These are phyloP conservation scores for Bradynema listronoti DNA, from an alignment of 1,140 invertebrate species.

Conservation along the genomic window DNA sequence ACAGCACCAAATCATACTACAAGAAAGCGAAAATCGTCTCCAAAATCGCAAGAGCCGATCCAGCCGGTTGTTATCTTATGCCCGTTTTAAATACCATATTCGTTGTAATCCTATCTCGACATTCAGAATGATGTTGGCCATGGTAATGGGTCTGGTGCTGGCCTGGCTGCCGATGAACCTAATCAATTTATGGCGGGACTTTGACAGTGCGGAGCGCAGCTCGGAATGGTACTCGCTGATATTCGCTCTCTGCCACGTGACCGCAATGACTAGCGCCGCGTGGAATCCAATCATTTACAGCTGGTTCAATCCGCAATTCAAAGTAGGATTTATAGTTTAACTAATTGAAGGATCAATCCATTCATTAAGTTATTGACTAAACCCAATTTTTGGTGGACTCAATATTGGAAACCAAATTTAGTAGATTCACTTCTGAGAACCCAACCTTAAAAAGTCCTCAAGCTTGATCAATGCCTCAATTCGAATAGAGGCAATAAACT, in stretches of 20 bases:
- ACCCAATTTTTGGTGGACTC: no score
- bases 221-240: slow-evolving; percentile 49
- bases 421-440: no score
- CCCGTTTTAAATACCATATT: background rate
- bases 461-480: no score
- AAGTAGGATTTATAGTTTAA: no score
- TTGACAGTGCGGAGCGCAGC: slow-evolving; percentile 19
- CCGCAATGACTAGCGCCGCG: slow-evolving; percentile 62
- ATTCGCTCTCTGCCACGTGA: slow-evolving; percentile 58
- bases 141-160: slow-evolving; percentile 55
- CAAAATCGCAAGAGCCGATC: slow-evolving; percentile 47
- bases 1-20: slow-evolving; percentile 47
- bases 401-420: no score
- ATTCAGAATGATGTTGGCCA: slow-evolving; percentile 49
- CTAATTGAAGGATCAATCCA: no score
- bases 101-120: no score
- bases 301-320: slow-evolving; percentile 58
- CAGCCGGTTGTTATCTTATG: slow-evolving; percentile 22
- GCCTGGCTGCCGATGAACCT: slow-evolving; percentile 63
- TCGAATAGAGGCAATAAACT: no score
- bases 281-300: slow-evolving; percentile 64
- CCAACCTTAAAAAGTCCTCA: no score
- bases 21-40: slow-evolving; percentile 49
- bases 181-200: slow-evolving; percentile 60
- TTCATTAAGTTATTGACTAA: no score